phyloP scores from a whole-genome alignment of 2,888 invertebrate genomes.

The Lasioglossum malachurum region DNA sequence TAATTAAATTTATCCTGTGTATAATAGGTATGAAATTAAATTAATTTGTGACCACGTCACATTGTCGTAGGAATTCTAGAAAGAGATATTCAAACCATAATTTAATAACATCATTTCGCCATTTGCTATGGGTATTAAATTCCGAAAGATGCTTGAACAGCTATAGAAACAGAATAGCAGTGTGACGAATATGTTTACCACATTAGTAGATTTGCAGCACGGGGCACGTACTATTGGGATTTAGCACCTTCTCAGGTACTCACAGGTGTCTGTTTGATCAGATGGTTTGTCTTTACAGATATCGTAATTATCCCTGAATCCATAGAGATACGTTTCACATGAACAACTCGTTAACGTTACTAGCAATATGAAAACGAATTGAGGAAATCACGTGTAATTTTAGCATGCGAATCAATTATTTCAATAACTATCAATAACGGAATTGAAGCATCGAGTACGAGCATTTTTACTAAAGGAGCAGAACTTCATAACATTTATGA shows the following conservation, averaged over 20 bases:
- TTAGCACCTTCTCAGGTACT: neutral
- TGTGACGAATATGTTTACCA: conserved; percentile 1
- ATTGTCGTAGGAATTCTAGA: neutral
- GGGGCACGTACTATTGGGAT: neutral
- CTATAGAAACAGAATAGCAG: neutral
- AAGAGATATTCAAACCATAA: neutral
- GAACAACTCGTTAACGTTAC: neutral
- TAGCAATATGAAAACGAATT: neutral
- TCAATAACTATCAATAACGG: neutral
- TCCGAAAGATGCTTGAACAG: neutral
- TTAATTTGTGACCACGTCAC: neutral
- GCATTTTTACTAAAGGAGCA: neutral
- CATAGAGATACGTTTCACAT: neutral
- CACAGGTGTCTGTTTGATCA: conserved; percentile 7
- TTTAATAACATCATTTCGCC: neutral
- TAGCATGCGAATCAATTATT: neutral
- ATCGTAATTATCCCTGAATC: conserved; percentile 5
- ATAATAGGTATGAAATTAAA: neutral
- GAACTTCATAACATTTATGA: neutral
- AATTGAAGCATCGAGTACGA: neutral
- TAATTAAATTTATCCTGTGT: neutral
- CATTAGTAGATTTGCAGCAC: neutral
- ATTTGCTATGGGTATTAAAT: neutral
- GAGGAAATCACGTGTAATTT: neutral
- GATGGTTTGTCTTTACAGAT: conserved; percentile 4